These are phyloP conservation scores for Pithys albifrons DNA, from an alignment of 2,113 vertebrate species.

Conservation along the genomic window DNA sequence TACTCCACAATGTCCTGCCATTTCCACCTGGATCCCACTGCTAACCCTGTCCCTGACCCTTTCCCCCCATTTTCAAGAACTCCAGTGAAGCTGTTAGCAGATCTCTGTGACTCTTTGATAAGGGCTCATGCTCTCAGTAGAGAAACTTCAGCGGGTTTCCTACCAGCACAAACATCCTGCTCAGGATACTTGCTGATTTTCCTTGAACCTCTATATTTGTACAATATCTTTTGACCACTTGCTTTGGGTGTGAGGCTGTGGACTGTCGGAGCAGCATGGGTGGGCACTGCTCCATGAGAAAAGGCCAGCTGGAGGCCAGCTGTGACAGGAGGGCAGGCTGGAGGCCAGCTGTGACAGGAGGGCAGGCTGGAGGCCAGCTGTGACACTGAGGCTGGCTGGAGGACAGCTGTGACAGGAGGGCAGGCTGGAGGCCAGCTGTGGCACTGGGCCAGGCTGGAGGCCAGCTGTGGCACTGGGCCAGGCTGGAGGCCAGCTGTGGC, in stretches of 20 bases:
- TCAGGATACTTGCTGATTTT: background rate
- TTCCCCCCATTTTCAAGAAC: background rate
- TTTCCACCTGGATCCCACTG: background rate
- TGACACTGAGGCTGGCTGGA: background rate
- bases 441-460: background rate
- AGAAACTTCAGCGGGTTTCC: background rate
- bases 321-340: too few relatives aligned
- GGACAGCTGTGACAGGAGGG: background rate
- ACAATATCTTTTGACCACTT: background rate
- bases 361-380: too few relatives aligned
- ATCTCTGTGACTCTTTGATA: background rate
- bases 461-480: background rate
- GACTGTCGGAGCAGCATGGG: background rate
- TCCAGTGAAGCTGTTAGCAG: background rate
- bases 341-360: too few relatives aligned
- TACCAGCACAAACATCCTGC: background rate
- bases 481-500: background rate
- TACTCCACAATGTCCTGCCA: background rate
- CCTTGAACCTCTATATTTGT: background rate
- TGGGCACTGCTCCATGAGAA: background rate
- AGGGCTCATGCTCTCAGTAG: background rate
- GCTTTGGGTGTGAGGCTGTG: background rate
- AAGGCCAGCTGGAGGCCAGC: background rate
- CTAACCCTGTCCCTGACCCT: background rate
- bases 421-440: background rate